phyloP scores from a whole-genome alignment of 2,797 vertebrate genomes.

The Acropternis orthonyx region DNA sequence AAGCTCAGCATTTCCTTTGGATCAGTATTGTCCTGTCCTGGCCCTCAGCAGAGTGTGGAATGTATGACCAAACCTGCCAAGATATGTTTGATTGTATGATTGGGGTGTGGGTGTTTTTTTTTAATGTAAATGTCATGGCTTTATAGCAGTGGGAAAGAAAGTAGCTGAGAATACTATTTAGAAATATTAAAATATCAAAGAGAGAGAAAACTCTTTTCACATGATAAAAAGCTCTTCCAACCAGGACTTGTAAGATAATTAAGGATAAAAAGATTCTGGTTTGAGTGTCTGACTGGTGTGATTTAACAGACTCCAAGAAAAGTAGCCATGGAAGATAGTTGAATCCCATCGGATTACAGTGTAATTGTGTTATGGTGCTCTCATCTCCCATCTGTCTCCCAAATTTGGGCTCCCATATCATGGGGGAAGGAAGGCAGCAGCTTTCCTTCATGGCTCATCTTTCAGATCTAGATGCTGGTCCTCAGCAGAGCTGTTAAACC shows the following conservation, averaged over 20 bases:
- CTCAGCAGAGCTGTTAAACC: not conserved
- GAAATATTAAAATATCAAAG: not conserved
- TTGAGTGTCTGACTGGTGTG: not conserved
- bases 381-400: not conserved
- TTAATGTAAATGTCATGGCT: not conserved
- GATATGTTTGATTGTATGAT: accelerated
- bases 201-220: not conserved
- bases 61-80: not conserved
- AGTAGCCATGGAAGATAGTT: not conserved
- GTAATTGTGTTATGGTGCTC: not conserved
- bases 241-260: not conserved
- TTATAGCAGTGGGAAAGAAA: not conserved
- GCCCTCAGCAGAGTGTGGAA: accelerated
- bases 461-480: not conserved
- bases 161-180: not conserved
- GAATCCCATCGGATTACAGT: not conserved
- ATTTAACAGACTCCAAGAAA: not conserved
- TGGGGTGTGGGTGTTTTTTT: not conserved
- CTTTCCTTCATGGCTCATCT: not conserved
- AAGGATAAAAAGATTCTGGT: not conserved
- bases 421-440: not conserved
- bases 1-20: not conserved
- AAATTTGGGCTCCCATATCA: not conserved
- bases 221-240: not conserved
- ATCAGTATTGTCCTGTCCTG: not conserved